Base-by-base conservation (phyloP, 2,797 vertebrate genomes). In the Diglossa cyanea region DNA sequence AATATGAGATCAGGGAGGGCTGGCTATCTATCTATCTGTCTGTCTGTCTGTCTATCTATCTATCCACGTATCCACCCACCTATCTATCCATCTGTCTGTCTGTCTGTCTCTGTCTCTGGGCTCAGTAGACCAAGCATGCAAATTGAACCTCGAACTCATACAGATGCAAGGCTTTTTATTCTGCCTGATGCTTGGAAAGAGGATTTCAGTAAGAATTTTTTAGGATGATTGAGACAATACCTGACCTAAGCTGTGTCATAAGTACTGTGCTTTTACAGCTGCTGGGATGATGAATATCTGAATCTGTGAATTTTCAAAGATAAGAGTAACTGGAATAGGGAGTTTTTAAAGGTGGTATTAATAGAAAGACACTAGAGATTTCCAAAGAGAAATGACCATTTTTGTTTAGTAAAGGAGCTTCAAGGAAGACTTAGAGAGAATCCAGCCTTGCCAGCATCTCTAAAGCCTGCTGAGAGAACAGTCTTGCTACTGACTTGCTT, bases 1-100 rank as follows among this genome's bases (percentile, higher is more conserved):
- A 75, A 68, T 37, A 55, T 5, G 23, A 88, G 15, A 71, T 72
- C 39, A 28, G 18, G 20, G 30, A 40, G 13, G 8, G 5, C 37
- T 55, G 8, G 3, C 37, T 55, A 0, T 3, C 2, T 37, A 0
- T 37, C 15, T 44, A 0, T 54, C 40, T 35, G 0, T 37, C 25
- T 25, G 0, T 42, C 24, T 21, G 0, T 17, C 50, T 26, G 3
- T 6, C 47, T 24, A 6, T 25, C 48, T 26, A 17, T 18, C 55
- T 5, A 2, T 44, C 3, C 9, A 2, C 40, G 3, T 13, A 0
- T 55, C 7, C 6, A 21, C n/a, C 2, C 15, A 0, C 31, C 16
- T 12, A 0, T 40, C 37, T 23, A 0, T 19, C 28, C 9, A 0
- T 19, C 30, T 16, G 12, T 15, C 14, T 11, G 0, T 30, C 19